A percentile compares a stretch with the other conserved stretches of the same genome.
Evolutionary conservation across 2,113 vertebrate species (phyloP).

Genomic region (Turnix velox): DNA sequence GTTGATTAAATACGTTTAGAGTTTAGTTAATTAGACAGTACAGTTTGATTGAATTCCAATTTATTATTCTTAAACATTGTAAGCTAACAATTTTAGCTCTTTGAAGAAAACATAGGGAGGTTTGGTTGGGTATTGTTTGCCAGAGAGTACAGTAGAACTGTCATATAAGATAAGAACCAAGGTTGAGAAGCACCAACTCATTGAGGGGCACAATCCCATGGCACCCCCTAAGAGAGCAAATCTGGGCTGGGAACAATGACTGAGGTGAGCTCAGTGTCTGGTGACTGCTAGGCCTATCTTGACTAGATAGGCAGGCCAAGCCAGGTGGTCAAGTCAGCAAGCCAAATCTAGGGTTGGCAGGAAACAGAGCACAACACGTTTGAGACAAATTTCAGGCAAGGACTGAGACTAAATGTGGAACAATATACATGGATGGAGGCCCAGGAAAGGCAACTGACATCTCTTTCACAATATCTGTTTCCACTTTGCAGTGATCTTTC

Average conservation of each 20-base stretch:
- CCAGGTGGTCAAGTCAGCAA: neutral
- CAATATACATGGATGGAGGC: neutral
- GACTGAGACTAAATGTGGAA: neutral
- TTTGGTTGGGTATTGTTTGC: neutral
- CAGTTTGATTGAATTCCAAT: neutral
- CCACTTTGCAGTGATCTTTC: neutral
- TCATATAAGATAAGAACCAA: neutral
- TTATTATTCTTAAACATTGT: neutral
- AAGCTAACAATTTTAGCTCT: neutral
- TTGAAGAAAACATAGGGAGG: neutral
- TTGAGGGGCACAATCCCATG: accelerated
- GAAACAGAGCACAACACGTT: neutral
- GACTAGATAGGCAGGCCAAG: neutral
- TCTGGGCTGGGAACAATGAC: neutral
- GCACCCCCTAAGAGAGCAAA: neutral
- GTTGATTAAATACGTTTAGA: neutral
- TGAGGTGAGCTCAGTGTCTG: neutral
- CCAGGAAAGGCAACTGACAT: neutral
- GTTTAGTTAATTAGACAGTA: neutral
- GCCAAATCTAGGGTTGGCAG: neutral
- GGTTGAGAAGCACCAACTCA: neutral
- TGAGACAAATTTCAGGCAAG: neutral
- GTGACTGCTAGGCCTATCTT: neutral
- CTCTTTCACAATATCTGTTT: neutral
- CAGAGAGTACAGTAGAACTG: neutral